Base-by-base conservation (phyloP, 1,140 invertebrate species). In the Antheraea mylitta region DNA sequence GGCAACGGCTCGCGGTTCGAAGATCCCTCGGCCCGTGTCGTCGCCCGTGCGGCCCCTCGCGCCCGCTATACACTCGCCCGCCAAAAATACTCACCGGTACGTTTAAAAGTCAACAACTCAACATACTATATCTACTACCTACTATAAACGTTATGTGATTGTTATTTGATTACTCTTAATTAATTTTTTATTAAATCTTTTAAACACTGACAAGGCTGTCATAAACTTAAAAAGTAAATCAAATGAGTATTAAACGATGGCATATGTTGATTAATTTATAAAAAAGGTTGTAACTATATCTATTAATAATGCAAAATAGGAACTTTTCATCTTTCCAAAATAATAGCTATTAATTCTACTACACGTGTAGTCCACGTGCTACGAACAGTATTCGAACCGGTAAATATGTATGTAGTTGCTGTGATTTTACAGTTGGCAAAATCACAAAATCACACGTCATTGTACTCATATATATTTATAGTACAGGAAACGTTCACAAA, bases 1-100 rank as follows among this genome's bases (percentile, higher is more conserved):
- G 96, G 91, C 93, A 94, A 85, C 94, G 95, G 78, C 94, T 82
- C 84, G 87, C 36, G 86, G 87, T 13, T 93, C 92, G 0, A 91
- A 91, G 69, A 93, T 93, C 60, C 92, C 92, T 7, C 76, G 92
- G 37, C 92, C 92, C 5, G 92, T 93, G 67, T 91, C 92, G 7
- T 94, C 94, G 53, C 94, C 93, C 19, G 90, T 94, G 11, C 90
- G 92, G 72, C 94, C 94, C 4, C 92, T 93, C 7, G 89, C 90
- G 60, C 87, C 89, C 10, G 45, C 76, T 9, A 64, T 89, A 18
- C 79, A 83, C n/a, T 90, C 87, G 7, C 89, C 89, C 0, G 86
- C 87, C 45, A 91, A 91, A 64, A 88, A 86, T 68, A 74, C 83
- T 18, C 86, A 87, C 69, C 79, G 89, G 89, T 91, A 73, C 72